These are phyloP conservation scores for Mimumesa dahlbomi DNA, from an alignment of 2,888 invertebrate species.

Conservation along the genomic window DNA sequence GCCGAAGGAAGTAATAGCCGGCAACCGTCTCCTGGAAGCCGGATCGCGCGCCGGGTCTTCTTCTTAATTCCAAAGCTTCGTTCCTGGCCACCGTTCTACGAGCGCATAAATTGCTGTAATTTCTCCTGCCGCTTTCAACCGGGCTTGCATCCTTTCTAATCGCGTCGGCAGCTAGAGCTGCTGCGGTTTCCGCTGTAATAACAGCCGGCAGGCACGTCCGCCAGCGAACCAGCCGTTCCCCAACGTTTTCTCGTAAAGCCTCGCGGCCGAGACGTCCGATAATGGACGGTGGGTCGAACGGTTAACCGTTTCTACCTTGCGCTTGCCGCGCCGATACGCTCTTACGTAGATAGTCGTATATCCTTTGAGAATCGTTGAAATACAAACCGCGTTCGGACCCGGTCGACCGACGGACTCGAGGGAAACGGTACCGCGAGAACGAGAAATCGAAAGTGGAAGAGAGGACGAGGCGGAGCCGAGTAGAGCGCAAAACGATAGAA, in stretches of 20 bases:
- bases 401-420: too few relatives aligned
- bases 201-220: conserved; percentile 69
- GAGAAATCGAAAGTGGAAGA: conserved; percentile 4
- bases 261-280: conserved; percentile 59
- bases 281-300: conserved; percentile 34
- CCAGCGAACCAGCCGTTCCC: conserved; percentile 66
- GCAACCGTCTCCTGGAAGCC: conserved; percentile 14
- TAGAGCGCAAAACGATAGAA: conserved; percentile 17
- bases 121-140: conserved; percentile 50
- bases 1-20: conserved; percentile 39
- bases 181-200: conserved; percentile 70
- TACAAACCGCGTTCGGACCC: too few relatives aligned
- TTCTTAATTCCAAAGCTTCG: conserved; percentile 26
- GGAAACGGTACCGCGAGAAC: background rate
- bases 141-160: conserved; percentile 57
- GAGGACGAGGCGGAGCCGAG: conserved; percentile 8
- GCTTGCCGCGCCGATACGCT: too few relatives aligned
- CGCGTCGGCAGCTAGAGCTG: conserved; percentile 48
- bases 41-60: background rate
- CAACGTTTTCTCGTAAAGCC: conserved; percentile 71
- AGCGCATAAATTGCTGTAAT: conserved; percentile 67
- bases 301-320: background rate
- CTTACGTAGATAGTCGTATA: too few relatives aligned
- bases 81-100: conserved; percentile 35
- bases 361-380: too few relatives aligned